Percentiles rank a stretch among this genome's conserved stretches.
These are phyloP conservation scores for Scaptomyza tumidula DNA, from an alignment of 2,888 invertebrate genomes.

Conservation along the genomic window DNA sequence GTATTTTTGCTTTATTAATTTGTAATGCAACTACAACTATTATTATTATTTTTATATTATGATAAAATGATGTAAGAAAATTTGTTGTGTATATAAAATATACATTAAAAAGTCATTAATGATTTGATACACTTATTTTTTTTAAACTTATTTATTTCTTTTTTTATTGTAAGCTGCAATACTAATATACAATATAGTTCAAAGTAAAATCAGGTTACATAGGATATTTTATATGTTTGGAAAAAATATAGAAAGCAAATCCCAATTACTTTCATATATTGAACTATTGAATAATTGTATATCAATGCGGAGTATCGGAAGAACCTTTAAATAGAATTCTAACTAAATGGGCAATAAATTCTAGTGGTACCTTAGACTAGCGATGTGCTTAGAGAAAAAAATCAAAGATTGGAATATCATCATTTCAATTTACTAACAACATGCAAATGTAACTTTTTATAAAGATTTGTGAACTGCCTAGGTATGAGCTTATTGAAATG, in stretches of 20 bases:
- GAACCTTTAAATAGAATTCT: neutral
- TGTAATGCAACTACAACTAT: constrained; percentile 62
- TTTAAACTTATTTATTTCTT: constrained; percentile 9
- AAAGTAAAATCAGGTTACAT: neutral
- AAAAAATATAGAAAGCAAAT: neutral
- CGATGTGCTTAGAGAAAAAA: too few relatives aligned
- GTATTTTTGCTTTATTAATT: constrained; percentile 76
- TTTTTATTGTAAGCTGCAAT: neutral
- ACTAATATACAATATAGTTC: constrained; percentile 4
- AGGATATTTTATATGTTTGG: neutral
- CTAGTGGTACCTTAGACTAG: neutral
- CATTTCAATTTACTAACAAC: neutral
- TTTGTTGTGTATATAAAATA: constrained; percentile 79
- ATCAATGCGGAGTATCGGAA: neutral
- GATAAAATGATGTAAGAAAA: constrained; percentile 63
- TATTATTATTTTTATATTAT: constrained; percentile 55
- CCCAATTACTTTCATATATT: neutral
- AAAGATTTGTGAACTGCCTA: neutral
- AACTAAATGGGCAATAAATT: neutral
- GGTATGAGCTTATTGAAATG: neutral
- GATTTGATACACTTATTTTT: constrained; percentile 50
- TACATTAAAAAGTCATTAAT: constrained; percentile 76
- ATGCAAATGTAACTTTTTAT: neutral
- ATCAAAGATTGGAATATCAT: neutral
- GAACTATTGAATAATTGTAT: neutral